Conservation (phyloP, 2,888 invertebrate genomes). For the Orthosia cruda region DNA sequence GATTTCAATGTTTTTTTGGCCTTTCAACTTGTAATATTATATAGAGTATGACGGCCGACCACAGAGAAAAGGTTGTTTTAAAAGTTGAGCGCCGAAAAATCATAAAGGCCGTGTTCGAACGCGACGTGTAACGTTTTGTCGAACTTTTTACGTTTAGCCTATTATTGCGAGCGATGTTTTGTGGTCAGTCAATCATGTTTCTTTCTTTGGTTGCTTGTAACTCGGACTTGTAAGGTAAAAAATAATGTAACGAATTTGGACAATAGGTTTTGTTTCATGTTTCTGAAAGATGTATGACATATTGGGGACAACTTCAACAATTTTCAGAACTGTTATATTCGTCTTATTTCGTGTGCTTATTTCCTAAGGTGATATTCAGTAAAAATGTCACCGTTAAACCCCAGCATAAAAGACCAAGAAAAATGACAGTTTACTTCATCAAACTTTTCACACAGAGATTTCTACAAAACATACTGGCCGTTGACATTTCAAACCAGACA, state of each 20-base stretch:
- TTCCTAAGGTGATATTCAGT: background rate
- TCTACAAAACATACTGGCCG: background rate
- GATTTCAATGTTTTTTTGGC: constrained; percentile 60
- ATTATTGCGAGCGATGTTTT: constrained; percentile 46
- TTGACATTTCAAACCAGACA: background rate
- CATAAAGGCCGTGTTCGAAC: constrained; percentile 28
- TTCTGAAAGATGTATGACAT: constrained; percentile 24
- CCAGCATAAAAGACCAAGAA: background rate
- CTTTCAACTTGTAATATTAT: constrained; percentile 46
- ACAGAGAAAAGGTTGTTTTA: constrained; percentile 54
- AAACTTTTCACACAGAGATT: background rate
- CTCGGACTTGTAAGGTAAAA: constrained; percentile 1
- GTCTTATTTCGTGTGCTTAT: background rate
- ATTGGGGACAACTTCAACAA: constrained; percentile 14
- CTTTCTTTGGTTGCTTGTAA: constrained; percentile 19
- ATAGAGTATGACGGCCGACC: constrained; percentile 37
- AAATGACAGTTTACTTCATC: background rate
- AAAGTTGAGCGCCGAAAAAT: constrained; percentile 51
- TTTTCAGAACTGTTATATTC: background rate
- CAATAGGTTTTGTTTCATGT: constrained; percentile 4
- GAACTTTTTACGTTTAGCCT: constrained; percentile 43
- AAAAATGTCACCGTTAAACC: background rate
- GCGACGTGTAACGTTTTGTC: constrained; percentile 40
- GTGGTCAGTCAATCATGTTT: constrained; percentile 42
- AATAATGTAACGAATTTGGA: constrained; percentile 4